These are phyloP conservation scores for Hypolimnas misippus DNA, from an alignment of 2,888 invertebrate species.

Conservation along the genomic window DNA sequence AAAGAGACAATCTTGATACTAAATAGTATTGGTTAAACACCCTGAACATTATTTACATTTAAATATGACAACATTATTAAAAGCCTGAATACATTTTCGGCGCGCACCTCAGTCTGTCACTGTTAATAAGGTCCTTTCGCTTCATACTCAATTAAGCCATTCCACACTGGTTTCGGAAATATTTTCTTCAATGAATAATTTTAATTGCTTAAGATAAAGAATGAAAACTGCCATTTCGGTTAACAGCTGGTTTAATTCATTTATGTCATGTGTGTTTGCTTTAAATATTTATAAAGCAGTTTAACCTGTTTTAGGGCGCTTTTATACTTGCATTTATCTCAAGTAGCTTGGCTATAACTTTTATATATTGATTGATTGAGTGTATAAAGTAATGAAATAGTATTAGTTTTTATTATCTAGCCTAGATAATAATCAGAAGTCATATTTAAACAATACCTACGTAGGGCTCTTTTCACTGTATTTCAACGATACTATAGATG, in stretches of 20 bases:
- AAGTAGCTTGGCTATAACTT: not conserved
- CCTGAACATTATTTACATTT: not conserved
- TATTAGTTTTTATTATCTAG: no score
- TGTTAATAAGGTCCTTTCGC: not conserved
- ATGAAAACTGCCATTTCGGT: conserved; percentile 8
- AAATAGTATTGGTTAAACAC: no score
- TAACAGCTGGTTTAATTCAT: conserved; percentile 11
- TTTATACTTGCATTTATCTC: not conserved
- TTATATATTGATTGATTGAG: not conserved
- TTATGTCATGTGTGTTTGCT: conserved; percentile 3
- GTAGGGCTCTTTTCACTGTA: no score
- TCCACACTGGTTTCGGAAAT: not conserved
- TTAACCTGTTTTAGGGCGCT: conserved; percentile 12
- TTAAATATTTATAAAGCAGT: conserved; percentile 8
- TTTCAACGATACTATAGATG: no score
- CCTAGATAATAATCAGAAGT: no score
- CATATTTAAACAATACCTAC: no score
- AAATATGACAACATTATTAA: not conserved
- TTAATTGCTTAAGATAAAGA: conserved; percentile 11
- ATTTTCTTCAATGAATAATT: conserved; percentile 5
- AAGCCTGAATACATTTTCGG: not conserved
- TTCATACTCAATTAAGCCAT: conserved; percentile 9
- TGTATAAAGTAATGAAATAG: no score
- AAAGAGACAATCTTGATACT: no score
- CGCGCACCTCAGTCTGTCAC: not conserved